phyloP scores from a whole-genome alignment of 2,888 invertebrate species.

The Byasa hedistus region DNA sequence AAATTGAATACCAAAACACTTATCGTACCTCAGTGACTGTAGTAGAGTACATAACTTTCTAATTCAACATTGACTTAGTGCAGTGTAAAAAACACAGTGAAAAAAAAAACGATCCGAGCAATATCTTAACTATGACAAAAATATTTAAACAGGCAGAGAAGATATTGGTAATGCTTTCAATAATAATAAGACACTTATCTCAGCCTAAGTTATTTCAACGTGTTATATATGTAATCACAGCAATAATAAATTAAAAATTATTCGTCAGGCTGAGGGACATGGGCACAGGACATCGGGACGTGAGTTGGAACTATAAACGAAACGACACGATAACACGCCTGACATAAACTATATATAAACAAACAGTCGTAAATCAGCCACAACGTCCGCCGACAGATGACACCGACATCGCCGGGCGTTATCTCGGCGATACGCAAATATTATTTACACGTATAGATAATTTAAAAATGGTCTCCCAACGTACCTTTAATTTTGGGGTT shows the following conservation, averaged over 20 bases:
- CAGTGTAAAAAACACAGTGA: slow-evolving; percentile 37
- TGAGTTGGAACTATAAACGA: slow-evolving; percentile 64
- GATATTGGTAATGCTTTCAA: slow-evolving; percentile 41
- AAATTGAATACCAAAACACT: slow-evolving; percentile 20
- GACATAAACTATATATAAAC: slow-evolving; percentile 71
- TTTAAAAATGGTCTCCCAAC: slow-evolving; percentile 60
- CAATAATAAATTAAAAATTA: slow-evolving; percentile 72
- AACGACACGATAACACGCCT: slow-evolving; percentile 66
- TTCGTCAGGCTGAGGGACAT: slow-evolving; percentile 56
- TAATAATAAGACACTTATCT: slow-evolving; percentile 60
- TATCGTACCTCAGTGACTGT: slow-evolving; percentile 30
- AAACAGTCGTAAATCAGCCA: slow-evolving; percentile 45
- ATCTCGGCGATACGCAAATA: slow-evolving; percentile 46
- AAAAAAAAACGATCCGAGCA: slow-evolving; percentile 41
- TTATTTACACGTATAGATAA: slow-evolving; percentile 46
- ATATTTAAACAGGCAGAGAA: slow-evolving; percentile 43
- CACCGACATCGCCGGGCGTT: slow-evolving; percentile 36
- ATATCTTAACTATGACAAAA: slow-evolving; percentile 41
- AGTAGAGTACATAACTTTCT: slow-evolving; percentile 30
- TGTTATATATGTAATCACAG: slow-evolving; percentile 77
- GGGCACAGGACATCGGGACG: slow-evolving; percentile 66
- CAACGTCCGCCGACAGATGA: slow-evolving; percentile 40
- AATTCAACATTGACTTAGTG: slow-evolving; percentile 40
- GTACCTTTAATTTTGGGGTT: slow-evolving; percentile 69
- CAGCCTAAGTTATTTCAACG: slow-evolving; percentile 65